Base-by-base conservation (phyloP, 2,888 invertebrate species). In the Trilocha varians region DNA sequence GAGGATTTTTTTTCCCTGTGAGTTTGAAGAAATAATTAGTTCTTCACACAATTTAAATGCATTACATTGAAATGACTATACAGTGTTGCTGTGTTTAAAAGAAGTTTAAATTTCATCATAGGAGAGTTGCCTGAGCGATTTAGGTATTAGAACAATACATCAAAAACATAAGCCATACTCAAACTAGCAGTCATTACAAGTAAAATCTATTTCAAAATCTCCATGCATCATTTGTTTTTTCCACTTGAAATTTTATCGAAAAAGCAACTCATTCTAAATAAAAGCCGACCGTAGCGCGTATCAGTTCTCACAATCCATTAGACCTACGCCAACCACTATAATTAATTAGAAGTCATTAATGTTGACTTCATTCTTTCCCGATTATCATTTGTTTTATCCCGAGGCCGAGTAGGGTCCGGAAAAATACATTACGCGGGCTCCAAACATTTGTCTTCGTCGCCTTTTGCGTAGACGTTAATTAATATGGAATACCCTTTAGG, bases 321-420 rank as follows among this genome's bases (percentile, higher is more conserved):
- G 34, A 39, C 39, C 39, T 36, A 18, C 42, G 18, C 34, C 32
- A 36, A 43, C 33, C 36, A 18, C 61, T 56, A 57, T 76, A 78
- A 84, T 82, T 79, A 80, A 83, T 84, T 65, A 70, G 56, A 59
- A 59, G 59, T 74, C 76, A 72, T 82, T 78, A 77, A 69, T 70
- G 78, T 70, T 39, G 80, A 84, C 80, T 85, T 80, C 79, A 83
- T 83, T 83, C 80, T 75, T 78, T 71, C 70, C 75, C 82, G 83
- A 84, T 84, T 84, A 84, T 80, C 83, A 85, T 85, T 84, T 79
- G 80, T 84, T 82, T 82, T 65, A 74, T 71, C 78, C 57, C 43
- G 36, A 41, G 39, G 48, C 47, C 62, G 59, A 60, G 62, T 64
- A 68, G 65, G 73, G 66, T 67, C 63, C 62, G 72, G 79, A 83